Conservation (phyloP, 2,888 invertebrate species). For the Camponotus fellah region DNA sequence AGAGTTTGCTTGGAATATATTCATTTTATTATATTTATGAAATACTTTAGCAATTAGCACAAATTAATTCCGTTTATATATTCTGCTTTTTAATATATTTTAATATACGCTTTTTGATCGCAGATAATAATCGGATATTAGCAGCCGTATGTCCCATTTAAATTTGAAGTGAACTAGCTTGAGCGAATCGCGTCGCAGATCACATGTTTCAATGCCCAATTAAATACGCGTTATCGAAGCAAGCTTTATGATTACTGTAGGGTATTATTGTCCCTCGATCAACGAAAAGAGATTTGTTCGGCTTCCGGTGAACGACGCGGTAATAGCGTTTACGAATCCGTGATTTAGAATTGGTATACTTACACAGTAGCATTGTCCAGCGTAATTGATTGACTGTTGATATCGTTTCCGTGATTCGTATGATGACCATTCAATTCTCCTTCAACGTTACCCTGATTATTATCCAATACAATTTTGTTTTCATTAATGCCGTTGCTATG, state of each 20-base stretch:
- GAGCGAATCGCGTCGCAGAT: constrained; percentile 4
- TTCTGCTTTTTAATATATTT: not conserved
- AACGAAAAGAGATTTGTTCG: constrained; percentile 67
- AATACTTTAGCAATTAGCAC: constrained; percentile 13
- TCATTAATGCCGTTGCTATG: constrained; percentile 82
- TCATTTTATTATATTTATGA: constrained; percentile 6
- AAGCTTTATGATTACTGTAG: constrained; percentile 60
- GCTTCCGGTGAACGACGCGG: constrained; percentile 30
- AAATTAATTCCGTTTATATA: not conserved
- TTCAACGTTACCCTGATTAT: constrained; percentile 81
- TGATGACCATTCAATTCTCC: constrained; percentile 84
- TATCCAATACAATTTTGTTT: constrained; percentile 81
- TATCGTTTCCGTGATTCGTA: constrained; percentile 84
- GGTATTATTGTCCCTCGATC: constrained; percentile 71
- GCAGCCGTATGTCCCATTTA: constrained; percentile 18
- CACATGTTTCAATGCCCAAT: not conserved
- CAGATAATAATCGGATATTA: constrained; percentile 10
- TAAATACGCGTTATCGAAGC: constrained; percentile 46
- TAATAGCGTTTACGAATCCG: constrained; percentile 62
- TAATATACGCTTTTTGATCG: constrained; percentile 12
- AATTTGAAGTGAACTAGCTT: constrained; percentile 12
- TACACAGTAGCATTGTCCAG: constrained; percentile 85
- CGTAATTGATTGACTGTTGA: constrained; percentile 83
- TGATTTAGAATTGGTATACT: constrained; percentile 78
- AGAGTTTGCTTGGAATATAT: not conserved